Percentiles rank a stretch among this genome's conserved stretches.
Conservation (phyloP, 37 sponge, comb jelly and placozoan genomes). For the Agelas oroides region DNA sequence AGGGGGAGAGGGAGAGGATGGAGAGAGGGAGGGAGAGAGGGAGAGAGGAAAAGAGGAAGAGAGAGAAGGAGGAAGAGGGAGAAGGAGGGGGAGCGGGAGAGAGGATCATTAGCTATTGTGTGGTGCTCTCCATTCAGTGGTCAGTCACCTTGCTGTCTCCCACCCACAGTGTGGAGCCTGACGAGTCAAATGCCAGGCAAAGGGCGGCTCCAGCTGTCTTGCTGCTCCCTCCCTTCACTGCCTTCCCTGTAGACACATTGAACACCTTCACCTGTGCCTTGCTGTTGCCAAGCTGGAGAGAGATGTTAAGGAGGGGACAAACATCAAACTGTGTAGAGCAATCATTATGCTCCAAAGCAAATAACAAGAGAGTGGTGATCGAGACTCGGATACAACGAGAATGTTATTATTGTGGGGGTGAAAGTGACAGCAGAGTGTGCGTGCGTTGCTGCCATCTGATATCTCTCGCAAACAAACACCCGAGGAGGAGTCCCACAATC, state of each 20-base stretch:
- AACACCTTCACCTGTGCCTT: conserved; percentile 83
- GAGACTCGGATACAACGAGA: conserved; percentile 59
- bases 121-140: no score
- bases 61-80: not conserved
- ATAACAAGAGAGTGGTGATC: not conserved
- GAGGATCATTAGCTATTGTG: no score
- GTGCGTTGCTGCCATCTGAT: conserved; percentile 44
- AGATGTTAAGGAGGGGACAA: no score
- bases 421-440: conserved; percentile 61
- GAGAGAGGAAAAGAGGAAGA: not conserved
- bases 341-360: no score
- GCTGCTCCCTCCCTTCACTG: conserved; percentile 77
- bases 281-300: conserved; percentile 74
- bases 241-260: conserved; percentile 91
- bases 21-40: no score
- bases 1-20: no score
- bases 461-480: conserved; percentile 81
- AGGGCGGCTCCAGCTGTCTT: conserved; percentile 82
- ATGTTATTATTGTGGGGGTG: conserved; percentile 74
- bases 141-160: conserved; percentile 82
- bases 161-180: conserved; percentile 79
- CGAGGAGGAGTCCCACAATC: conserved; percentile 76
- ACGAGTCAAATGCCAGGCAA: conserved; percentile 75
- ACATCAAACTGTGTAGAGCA: not conserved
- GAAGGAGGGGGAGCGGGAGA: no score